phyloP scores from a whole-genome alignment of 2,113 vertebrate genomes.

The Cardinalis cardinalis region DNA sequence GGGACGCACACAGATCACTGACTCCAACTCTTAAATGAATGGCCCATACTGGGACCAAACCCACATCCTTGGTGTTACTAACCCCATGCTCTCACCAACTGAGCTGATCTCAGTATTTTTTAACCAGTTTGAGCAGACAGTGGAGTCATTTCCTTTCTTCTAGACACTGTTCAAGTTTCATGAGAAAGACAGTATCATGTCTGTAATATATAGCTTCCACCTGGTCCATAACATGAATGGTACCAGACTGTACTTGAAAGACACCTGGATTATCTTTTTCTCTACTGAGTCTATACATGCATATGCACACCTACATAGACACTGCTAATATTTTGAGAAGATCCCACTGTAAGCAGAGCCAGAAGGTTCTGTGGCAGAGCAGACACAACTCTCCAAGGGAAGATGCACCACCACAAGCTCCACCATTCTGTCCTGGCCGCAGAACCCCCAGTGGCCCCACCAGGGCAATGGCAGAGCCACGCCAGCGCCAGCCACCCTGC shows the following conservation, averaged over 20 bases:
- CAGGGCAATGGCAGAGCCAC: background rate
- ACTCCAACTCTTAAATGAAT: background rate
- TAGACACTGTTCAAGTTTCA: background rate
- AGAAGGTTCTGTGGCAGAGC: background rate
- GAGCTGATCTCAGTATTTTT: background rate
- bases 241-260: background rate
- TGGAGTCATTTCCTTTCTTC: background rate
- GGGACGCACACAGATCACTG: background rate
- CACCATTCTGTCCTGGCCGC: background rate
- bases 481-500: fast-evolving
- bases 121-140: background rate
- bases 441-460: background rate
- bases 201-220: background rate
- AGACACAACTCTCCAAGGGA: background rate
- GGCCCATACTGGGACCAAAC: fast-evolving
- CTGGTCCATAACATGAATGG: background rate
- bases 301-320: fast-evolving
- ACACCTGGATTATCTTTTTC: background rate
- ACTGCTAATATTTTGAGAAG: background rate
- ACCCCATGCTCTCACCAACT: background rate
- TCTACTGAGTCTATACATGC: background rate
- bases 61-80: too few species aligned
- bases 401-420: background rate
- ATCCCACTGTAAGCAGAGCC: background rate
- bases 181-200: background rate